These are phyloP conservation scores for Orussus abietinus DNA, from an alignment of 1,140 invertebrate genomes.

Conservation along the genomic window DNA sequence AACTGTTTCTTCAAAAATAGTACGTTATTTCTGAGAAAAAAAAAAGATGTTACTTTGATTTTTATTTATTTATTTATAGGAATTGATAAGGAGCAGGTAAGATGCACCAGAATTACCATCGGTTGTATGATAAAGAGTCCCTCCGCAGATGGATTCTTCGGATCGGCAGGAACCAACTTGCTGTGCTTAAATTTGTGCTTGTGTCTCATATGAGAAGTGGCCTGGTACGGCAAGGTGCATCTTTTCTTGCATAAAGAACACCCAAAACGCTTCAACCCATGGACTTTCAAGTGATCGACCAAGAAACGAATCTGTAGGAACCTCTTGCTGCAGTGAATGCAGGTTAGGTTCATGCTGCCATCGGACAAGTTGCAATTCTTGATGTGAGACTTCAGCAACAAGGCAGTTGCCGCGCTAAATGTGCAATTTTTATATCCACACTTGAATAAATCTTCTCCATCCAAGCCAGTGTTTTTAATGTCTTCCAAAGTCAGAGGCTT, in stretches of 20 bases:
- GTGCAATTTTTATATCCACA: slow-evolving; percentile 52
- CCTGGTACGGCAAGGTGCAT: slow-evolving; percentile 48
- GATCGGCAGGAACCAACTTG: slow-evolving; percentile 52
- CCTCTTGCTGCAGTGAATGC: slow-evolving; percentile 53
- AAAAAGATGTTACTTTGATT: slow-evolving; percentile 7
- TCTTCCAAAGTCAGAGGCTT: slow-evolving; percentile 37
- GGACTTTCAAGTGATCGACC: slow-evolving; percentile 51
- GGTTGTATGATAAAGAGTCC: slow-evolving; percentile 57
- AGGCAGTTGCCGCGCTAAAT: slow-evolving; percentile 28
- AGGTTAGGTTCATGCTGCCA: slow-evolving; percentile 36
- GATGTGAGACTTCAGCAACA: slow-evolving; percentile 50
- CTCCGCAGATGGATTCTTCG: slow-evolving; percentile 52
- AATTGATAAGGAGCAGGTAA: too few relatives aligned
- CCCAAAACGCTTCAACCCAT: slow-evolving; percentile 52
- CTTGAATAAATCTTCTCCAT: slow-evolving; percentile 49
- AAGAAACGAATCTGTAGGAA: slow-evolving; percentile 43
- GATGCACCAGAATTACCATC: slow-evolving; percentile 41
- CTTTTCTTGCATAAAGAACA: slow-evolving; percentile 55
- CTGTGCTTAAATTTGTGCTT: slow-evolving; percentile 51
- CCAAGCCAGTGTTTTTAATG: slow-evolving; percentile 41
- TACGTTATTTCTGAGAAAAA: background rate
- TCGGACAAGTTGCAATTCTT: slow-evolving; percentile 39
- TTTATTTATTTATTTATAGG: too few relatives aligned
- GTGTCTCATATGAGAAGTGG: slow-evolving; percentile 54
- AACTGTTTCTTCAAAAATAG: slow-evolving; percentile 12